A percentile compares a stretch with the other conserved stretches of the same genome.
These are phyloP conservation scores for Andrena hattorfiana DNA, from an alignment of 2,888 invertebrate genomes.

Conservation along the genomic window DNA sequence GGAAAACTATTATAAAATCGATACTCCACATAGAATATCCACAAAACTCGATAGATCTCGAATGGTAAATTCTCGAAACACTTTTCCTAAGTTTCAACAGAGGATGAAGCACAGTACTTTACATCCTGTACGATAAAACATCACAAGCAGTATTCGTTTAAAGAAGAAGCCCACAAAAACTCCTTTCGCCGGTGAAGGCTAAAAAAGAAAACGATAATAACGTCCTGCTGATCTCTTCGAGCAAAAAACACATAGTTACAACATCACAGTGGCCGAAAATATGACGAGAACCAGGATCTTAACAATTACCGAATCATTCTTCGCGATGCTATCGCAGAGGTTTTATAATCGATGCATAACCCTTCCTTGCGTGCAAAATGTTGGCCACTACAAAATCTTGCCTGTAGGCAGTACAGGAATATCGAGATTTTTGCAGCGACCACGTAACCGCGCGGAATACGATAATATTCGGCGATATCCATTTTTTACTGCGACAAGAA, in stretches of 20 bases:
- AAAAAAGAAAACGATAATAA: background rate
- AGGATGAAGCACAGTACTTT: too few relatives aligned
- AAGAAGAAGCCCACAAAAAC: too few relatives aligned
- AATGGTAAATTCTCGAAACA: too few relatives aligned
- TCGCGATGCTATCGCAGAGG: background rate
- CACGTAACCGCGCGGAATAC: conserved; percentile 17
- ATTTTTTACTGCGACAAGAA: conserved; percentile 3
- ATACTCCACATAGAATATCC: background rate
- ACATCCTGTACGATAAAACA: too few relatives aligned
- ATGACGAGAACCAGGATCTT: background rate
- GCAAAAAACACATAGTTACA: background rate
- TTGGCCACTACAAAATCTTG: conserved; percentile 23
- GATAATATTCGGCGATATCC: conserved; percentile 12
- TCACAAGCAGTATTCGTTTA: too few relatives aligned
- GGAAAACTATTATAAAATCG: background rate
- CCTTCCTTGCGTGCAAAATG: background rate
- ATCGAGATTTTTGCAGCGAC: background rate
- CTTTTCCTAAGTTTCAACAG: too few relatives aligned
- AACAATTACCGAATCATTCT: background rate
- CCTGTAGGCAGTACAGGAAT: background rate
- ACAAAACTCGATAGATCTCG: too few relatives aligned
- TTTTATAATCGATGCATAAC: background rate
- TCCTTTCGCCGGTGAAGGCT: background rate
- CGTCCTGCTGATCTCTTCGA: background rate
- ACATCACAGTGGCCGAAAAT: background rate